Percentiles rank a stretch among this genome's conserved stretches.
These are phyloP conservation scores for Siniperca knerii DNA, from an alignment of 2,113 vertebrate genomes.

Conservation along the genomic window DNA sequence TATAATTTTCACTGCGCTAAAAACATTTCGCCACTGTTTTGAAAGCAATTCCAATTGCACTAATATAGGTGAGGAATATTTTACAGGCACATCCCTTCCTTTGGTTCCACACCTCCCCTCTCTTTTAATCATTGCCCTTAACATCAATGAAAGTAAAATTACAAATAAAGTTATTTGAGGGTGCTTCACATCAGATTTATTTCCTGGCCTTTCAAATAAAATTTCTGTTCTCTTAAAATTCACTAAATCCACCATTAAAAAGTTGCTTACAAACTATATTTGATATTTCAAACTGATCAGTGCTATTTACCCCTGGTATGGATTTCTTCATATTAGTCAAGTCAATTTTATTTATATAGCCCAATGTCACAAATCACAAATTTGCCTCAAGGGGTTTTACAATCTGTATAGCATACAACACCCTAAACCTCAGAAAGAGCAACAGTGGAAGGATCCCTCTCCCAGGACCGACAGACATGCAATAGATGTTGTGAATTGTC, in stretches of 20 bases:
- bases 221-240: not conserved
- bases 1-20: not conserved
- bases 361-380: too few relatives aligned
- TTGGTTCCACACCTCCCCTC: not conserved
- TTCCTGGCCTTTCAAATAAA: not conserved
- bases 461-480: too few relatives aligned
- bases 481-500: too few relatives aligned
- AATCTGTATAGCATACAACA: too few relatives aligned
- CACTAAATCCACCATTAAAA: not conserved
- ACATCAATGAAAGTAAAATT: not conserved
- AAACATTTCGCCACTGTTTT: not conserved
- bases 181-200: not conserved
- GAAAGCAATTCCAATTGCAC: not conserved
- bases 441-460: too few relatives aligned
- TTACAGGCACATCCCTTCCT: not conserved
- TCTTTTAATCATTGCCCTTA: not conserved
- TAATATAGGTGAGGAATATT: not conserved
- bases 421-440: too few relatives aligned
- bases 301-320: not conserved
- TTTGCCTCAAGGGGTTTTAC: too few relatives aligned
- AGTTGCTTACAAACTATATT: not conserved
- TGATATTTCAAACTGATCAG: not conserved
- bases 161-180: not conserved
- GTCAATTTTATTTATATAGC: too few relatives aligned
- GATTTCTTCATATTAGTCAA: not conserved